Evolutionary conservation across 2,888 invertebrate species (phyloP), one percentile per base, ranked within the genome.

Genomic region (Drosophila kuntzei): DNA sequence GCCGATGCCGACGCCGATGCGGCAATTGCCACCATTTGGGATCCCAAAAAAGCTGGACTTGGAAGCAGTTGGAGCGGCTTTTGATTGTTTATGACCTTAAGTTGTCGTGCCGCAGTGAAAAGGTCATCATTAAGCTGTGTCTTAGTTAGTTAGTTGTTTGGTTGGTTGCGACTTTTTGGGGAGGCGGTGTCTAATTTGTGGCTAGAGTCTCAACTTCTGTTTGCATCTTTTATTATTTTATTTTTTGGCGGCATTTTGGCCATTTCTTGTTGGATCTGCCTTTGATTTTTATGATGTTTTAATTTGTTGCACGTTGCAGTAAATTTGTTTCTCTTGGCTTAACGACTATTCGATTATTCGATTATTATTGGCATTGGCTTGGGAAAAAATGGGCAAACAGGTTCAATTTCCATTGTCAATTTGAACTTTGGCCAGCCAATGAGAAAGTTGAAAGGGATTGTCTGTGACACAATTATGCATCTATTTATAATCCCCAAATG

Each of bases 81-180:
- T 90, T 90, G 90, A 90, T 90, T 90, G 90, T 85, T 88, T 90
- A 79, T 90, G 89, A 90, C 91, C 91, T 90, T 76, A 85, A 88
- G 81, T 87, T 90, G 89, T 90, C 90, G 90, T 90, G 90, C 90
- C 76, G 57, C 77, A 80, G 85, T 79, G 78, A 89, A 90, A 90
- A 90, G 91, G 90, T 90, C 90, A 90, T 90, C 90, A 86, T 87
- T 89, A 81, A 75, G 27, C 34, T 14, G 29, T 58, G 54, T 46
- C 22, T 41, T 80, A 68, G 85, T 84, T 84, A 66, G 68, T 71
- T 79, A 57, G 79, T 71, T 79, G 41, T 60, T 60, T 29, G 11
- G 14, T 37, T 37, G 49, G 14, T 22, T 47, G 22, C 11, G 7
- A 7, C 20, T 27, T 12, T 12, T 29, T 41, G 47, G 2, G 79